Base-by-base conservation (phyloP, 2,113 vertebrate genomes). In the Hemiprocne comata region DNA sequence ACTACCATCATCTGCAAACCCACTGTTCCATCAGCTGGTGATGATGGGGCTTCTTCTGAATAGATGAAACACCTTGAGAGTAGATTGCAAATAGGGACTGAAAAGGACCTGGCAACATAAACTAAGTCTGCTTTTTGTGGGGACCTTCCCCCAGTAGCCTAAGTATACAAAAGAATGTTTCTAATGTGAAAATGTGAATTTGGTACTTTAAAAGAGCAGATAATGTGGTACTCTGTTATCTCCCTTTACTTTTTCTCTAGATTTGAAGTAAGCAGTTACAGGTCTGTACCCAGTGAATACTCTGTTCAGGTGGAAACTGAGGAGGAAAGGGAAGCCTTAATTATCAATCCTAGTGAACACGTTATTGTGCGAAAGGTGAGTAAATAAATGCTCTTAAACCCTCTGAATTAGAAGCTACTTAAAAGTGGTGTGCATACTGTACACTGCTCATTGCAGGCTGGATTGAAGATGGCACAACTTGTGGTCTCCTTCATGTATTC, bases 251-350 rank as follows among this genome's bases (percentile, higher is more conserved):
- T 70, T 87, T 78, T 83, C 55, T 65, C 28, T 62, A 98, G 98
- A 17, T 95, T 97, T 95, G 97, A 94, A 71, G 94, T 79, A n/a
- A 94, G 94, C 66, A 86, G 92, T 62, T 98, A 97, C 92, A 97
- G 97, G 75, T 94, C 97, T 65, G 29, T 55, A 71, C 96, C 95
- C 64, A 97, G 97, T 19, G 97, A 98, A 48, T 98, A 97, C 93
- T 97, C 96, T 23, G 97, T 99, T 79, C 98, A 98, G 69, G 96
- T 99, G 98, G 98, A 99, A 29, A 71, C 97, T 2, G 99, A 99
- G 11, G 99, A 99, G 14, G 98, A 99, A 81, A 98, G 98, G 92
- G 98, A 98, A 46, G 98, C 98, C 33, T 96, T 99, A n/a, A 98
- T 98, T 64, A 98, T 99, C 38, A 96, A 98, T 93, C 98, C 99